Evolutionary conservation across 2,797 vertebrate species (phyloP).

Genomic region (Oreochromis mossambicus): DNA sequence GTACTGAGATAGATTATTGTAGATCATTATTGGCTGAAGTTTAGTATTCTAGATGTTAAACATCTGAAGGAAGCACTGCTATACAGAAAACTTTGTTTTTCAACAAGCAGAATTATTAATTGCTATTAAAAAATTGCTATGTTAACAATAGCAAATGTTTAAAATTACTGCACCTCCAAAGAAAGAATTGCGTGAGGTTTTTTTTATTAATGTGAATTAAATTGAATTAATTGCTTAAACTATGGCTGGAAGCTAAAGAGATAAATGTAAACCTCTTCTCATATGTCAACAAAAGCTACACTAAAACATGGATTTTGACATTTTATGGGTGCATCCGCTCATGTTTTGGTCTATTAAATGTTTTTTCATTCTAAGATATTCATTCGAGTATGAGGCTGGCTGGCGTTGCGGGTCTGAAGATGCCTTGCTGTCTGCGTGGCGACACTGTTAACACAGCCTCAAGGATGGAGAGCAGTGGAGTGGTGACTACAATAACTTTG

Average conservation of each 20-base stretch:
- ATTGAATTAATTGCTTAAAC: not conserved
- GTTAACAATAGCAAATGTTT: not conserved
- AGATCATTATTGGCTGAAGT: not conserved
- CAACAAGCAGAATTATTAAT: not conserved
- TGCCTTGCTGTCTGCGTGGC: conserved; percentile 76
- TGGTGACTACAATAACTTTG: conserved; percentile 56
- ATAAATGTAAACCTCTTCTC: not conserved
- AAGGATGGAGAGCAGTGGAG: conserved; percentile 78
- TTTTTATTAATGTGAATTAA: not conserved
- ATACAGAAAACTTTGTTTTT: not conserved
- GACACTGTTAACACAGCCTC: conserved; percentile 78
- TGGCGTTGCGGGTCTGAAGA: conserved; percentile 75
- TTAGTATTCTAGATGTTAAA: not conserved
- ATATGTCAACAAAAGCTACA: not conserved
- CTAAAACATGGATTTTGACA: not conserved
- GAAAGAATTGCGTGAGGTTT: not conserved
- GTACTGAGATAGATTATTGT: not conserved
- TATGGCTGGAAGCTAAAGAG: not conserved
- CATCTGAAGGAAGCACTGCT: not conserved
- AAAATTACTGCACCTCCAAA: not conserved
- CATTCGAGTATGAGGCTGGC: conserved; percentile 79
- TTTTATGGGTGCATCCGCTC: not conserved
- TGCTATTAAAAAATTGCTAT: fast-evolving
- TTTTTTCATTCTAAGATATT: conserved; percentile 47
- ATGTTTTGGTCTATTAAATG: not conserved